Evolutionary conservation across 1,140 invertebrate species (phyloP), one percentile per base, ranked within the genome.

Genomic region (Heterodera carotae): DNA sequence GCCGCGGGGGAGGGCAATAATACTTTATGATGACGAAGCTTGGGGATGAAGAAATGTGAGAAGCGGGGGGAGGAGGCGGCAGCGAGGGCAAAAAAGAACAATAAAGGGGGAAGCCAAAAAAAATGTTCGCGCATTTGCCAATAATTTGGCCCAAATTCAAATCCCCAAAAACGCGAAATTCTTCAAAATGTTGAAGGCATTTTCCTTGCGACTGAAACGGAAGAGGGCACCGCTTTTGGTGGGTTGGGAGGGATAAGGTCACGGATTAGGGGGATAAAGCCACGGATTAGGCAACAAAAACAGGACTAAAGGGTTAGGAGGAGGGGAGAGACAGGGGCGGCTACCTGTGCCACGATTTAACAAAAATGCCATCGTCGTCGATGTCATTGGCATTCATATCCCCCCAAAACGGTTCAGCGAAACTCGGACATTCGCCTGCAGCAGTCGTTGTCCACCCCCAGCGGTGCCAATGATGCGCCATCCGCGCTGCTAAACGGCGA

Each of bases 371-470:
- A 71, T n/a, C n/a, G n/a, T n/a, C n/a, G n/a, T n/a, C n/a, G n/a
- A n/a, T n/a, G 8, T 43, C 22, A 25, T 18, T 22, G 75, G 36
- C 22, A 29, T 59, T 80, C 39, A 7, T 43, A 43, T n/a, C n/a
- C n/a, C n/a, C n/a, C n/a, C n/a, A n/a, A n/a, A n/a, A n/a, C 7
- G 36, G 7, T 80, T 39, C 34, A 83, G 71, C 70, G 68, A 48
- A 70, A 84, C 43, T 62, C 76, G 36, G 81, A 82, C 60, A 84
- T 84, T 25, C 82, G 81, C 34, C 78, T 82, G 22, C 81, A 82
- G 76, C 81, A 84, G 60, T 87, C 85, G 12, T 77, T 86, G 15
- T 86, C 85, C 15, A 86, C 85, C 2, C 85, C 85, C 36, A 77
- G 78, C 56, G 79, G 84, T 2, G 72, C 79, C 34, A 82, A 82